Percentiles rank a stretch among this genome's conserved stretches.
Evolutionary conservation across 1,140 invertebrate genomes (phyloP).

Genomic region (Eulimnadia texana): DNA sequence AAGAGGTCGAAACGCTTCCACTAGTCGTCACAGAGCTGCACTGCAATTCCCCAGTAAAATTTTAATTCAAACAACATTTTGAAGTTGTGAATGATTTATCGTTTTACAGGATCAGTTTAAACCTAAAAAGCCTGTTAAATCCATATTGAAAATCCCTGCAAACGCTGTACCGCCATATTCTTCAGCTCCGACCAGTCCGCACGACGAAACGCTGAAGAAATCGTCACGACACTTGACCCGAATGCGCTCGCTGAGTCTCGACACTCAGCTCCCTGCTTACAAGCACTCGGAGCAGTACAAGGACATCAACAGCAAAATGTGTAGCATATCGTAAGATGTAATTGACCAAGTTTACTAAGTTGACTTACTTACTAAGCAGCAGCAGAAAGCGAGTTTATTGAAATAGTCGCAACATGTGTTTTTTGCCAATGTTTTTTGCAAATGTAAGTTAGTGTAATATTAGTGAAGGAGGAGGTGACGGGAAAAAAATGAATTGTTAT

Average conservation of each 20-base stretch:
- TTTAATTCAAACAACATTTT: not conserved
- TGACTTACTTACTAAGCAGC: no score
- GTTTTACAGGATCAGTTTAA: not conserved
- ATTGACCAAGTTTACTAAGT: no score
- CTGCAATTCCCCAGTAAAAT: not conserved
- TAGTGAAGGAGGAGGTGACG: not conserved
- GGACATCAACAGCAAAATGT: slow-evolving; percentile 10
- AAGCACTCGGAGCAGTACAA: not conserved
- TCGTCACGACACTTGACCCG: not conserved
- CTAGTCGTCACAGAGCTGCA: slow-evolving; percentile 11
- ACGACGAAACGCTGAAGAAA: slow-evolving; percentile 3
- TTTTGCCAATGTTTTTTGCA: no score
- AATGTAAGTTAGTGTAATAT: no score
- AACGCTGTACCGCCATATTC: not conserved
- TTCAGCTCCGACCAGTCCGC: slow-evolving; percentile 13
- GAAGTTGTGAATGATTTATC: not conserved
- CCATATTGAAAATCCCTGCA: not conserved
- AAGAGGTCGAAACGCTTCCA: slow-evolving; percentile 11
- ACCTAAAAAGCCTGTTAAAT: not conserved
- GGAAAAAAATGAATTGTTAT: not conserved
- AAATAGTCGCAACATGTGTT: no score
- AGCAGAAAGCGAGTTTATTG: not conserved
- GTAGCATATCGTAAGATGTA: slow-evolving; percentile 12
- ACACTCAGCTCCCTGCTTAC: not conserved
- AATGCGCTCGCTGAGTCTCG: slow-evolving; percentile 13